Evolutionary conservation across 2,888 invertebrate species (phyloP).

Genomic region (Acanthococcus lagerstroemiae): DNA sequence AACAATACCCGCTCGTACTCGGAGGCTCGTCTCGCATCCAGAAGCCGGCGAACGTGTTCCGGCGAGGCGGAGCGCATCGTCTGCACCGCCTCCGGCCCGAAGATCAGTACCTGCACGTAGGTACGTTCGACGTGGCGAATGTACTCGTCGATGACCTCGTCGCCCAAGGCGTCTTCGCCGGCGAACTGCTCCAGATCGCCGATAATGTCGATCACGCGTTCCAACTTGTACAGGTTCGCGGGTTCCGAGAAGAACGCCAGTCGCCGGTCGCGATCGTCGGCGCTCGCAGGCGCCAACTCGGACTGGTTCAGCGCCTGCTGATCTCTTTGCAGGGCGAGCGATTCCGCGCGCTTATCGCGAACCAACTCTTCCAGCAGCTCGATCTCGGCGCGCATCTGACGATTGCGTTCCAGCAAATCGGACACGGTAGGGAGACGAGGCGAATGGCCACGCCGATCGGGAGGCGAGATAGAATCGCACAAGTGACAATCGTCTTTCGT

Average conservation of each 20-base stretch:
- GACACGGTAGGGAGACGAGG: no score
- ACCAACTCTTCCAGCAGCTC: neutral
- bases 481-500: neutral
- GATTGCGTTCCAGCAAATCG: conserved; percentile 13
- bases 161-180: neutral
- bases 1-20: conserved; percentile 15
- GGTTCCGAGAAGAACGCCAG: neutral
- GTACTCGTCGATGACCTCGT: conserved; percentile 17
- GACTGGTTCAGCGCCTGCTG: neutral
- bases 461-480: neutral
- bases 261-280: no score
- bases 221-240: neutral
- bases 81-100: conserved; percentile 17
- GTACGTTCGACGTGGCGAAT: conserved; percentile 8
- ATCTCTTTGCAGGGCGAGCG: neutral
- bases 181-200: conserved; percentile 9
- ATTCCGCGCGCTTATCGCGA: conserved; percentile 13
- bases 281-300: neutral
- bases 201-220: neutral
- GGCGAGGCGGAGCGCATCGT: neutral
- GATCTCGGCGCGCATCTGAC: conserved; percentile 18
- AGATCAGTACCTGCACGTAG: conserved; percentile 12
- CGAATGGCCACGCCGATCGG: neutral
- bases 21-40: conserved; percentile 8
- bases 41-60: neutral